A percentile compares a stretch with the other conserved stretches of the same genome.
Conservation (phyloP, 2,888 invertebrate species). For the Griposia aprilina region DNA sequence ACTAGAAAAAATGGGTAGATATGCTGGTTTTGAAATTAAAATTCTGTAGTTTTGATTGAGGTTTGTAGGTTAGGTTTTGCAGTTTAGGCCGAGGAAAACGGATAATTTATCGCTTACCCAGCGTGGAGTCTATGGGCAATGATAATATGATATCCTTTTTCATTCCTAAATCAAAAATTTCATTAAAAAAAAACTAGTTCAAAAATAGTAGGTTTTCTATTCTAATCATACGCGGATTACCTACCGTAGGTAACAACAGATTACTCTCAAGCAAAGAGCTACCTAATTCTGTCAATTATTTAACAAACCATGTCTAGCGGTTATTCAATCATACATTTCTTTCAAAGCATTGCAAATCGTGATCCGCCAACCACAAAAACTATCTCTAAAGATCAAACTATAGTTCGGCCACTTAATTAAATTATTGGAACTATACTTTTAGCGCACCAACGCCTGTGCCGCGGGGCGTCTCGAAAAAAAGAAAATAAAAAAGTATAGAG, state of each 20-base stretch:
- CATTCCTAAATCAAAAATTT: too few species aligned
- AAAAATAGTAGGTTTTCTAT: too few species aligned
- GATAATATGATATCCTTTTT: too few species aligned
- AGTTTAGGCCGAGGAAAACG: background rate
- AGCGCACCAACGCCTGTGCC: slow-evolving; percentile 80
- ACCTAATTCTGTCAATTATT: too few species aligned
- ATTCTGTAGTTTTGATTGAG: slow-evolving; percentile 2
- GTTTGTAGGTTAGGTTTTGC: background rate
- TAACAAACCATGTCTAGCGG: too few species aligned
- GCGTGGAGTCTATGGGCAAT: too few species aligned
- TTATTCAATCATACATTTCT: too few species aligned
- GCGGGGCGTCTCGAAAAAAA: slow-evolving; percentile 76
- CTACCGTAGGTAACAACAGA: too few species aligned
- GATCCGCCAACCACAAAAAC: slow-evolving; percentile 31
- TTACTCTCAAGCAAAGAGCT: too few species aligned
- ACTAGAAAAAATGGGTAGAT: background rate
- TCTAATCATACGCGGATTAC: too few species aligned
- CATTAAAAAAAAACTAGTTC: too few species aligned
- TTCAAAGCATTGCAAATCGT: slow-evolving; percentile 4
- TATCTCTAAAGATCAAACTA: slow-evolving; percentile 45
- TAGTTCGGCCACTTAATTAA: slow-evolving; percentile 75
- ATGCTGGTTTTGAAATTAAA: slow-evolving; percentile 16
- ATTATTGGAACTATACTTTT: slow-evolving; percentile 72
- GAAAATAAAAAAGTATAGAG: slow-evolving; percentile 75
- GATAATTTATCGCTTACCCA: too few species aligned